phyloP scores from a whole-genome alignment of 2,113 vertebrate genomes.

The Cariama cristata region DNA sequence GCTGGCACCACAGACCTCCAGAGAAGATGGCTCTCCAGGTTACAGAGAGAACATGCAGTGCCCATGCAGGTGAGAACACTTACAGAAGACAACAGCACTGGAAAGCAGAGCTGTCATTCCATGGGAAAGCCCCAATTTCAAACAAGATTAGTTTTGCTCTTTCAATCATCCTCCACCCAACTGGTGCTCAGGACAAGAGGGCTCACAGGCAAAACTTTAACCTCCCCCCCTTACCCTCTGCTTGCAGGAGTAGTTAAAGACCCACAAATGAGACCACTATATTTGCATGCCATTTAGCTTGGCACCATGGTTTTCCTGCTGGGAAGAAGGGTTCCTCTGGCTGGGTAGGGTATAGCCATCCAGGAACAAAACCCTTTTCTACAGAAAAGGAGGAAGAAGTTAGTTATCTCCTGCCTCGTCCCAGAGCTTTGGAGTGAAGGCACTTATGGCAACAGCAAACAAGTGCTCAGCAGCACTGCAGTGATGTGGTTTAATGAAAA shows the following conservation, averaged over 20 bases:
- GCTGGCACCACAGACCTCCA: rapidly evolving
- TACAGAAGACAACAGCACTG: background rate
- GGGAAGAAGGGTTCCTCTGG: background rate
- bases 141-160: background rate
- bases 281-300: background rate
- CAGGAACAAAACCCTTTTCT: background rate
- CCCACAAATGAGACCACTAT: background rate
- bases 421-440: background rate
- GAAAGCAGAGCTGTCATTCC: background rate
- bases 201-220: background rate
- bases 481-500: conserved; percentile 20
- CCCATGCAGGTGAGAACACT: background rate
- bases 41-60: background rate
- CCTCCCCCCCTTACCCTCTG: background rate
- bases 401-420: background rate
- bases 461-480: conserved; percentile 37
- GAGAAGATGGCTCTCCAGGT: background rate
- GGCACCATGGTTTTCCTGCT: background rate
- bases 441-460: background rate
- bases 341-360: background rate
- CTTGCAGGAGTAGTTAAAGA: background rate
- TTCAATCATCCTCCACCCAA: background rate
- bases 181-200: background rate
- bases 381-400: background rate
- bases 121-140: background rate